Evolutionary conservation across 2,113 vertebrate species (phyloP).

Genomic region (Crocuta crocuta): DNA sequence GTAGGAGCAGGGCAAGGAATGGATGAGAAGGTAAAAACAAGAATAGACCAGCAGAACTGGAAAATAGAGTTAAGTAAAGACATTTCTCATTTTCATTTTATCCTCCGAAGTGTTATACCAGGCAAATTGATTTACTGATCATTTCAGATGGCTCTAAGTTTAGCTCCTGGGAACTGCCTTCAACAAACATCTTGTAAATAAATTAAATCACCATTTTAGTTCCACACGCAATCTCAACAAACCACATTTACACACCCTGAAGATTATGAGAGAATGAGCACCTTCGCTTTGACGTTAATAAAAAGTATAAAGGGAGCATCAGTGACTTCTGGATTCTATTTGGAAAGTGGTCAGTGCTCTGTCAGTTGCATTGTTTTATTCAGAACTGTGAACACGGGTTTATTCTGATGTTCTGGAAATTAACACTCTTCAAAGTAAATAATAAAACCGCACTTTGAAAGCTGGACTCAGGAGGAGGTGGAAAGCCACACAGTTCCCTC

Average conservation of each 20-base stretch:
- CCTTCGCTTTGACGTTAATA: constrained; percentile 38
- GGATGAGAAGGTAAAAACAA: not conserved
- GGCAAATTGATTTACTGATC: constrained; percentile 40
- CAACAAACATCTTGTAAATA: constrained; percentile 5
- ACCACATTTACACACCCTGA: constrained; percentile 12
- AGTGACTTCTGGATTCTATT: not conserved
- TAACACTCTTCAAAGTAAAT: not conserved
- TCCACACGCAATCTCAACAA: constrained; percentile 13
- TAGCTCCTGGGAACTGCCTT: not conserved
- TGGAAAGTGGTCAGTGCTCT: not conserved
- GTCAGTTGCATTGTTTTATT: not conserved
- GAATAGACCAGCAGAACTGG: not conserved
- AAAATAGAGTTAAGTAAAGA: not conserved
- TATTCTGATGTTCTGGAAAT: not conserved
- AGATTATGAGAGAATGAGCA: not conserved
- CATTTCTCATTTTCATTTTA: constrained; percentile 12
- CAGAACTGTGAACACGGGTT: not conserved
- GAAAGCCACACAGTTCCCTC: not conserved
- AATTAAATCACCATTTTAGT: constrained; percentile 46
- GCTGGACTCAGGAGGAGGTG: not conserved
- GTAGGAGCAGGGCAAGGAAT: not conserved
- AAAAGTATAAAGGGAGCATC: not conserved
- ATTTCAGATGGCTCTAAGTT: constrained; percentile 28
- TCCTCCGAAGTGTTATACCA: not conserved
- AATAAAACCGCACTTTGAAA: not conserved